Conservation (phyloP, 2,113 vertebrate genomes). For the Morone chrysops region DNA sequence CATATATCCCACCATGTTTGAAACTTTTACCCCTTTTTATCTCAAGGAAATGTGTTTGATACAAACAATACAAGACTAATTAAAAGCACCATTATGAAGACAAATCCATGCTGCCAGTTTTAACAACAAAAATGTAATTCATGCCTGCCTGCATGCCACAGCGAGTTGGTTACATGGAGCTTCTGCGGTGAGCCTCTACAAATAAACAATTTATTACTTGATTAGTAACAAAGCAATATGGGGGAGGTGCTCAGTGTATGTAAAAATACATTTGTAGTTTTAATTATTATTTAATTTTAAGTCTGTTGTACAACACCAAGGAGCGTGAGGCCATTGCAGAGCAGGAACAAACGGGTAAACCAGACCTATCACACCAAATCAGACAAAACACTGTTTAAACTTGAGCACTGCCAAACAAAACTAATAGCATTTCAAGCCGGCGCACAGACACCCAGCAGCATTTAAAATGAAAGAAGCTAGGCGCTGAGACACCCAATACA, state of each 20-base stretch:
- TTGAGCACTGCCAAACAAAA: slow-evolving; percentile 16
- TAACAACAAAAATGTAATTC: slow-evolving; percentile 20
- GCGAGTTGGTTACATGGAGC: slow-evolving; percentile 3
- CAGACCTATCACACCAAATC: slow-evolving; percentile 12
- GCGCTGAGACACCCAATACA: neutral
- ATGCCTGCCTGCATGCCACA: slow-evolving; percentile 10
- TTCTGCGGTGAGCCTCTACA: neutral
- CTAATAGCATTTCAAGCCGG: neutral
- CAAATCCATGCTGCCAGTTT: slow-evolving; percentile 31
- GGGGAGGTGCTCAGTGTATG: no score
- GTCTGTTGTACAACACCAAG: neutral
- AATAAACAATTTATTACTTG: neutral
- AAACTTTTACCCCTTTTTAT: neutral
- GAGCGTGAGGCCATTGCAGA: slow-evolving; percentile 18
- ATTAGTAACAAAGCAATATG: neutral
- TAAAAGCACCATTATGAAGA: slow-evolving; percentile 1
- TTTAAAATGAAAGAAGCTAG: neutral
- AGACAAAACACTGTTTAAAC: slow-evolving; percentile 16
- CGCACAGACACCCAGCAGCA: neutral
- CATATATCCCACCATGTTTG: neutral
- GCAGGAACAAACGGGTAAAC: slow-evolving; percentile 5
- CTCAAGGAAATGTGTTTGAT: slow-evolving; percentile 35
- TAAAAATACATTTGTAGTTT: neutral
- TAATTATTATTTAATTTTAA: no score
- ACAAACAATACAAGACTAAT: slow-evolving; percentile 41